Conservation (phyloP, 2,888 invertebrate species). For the Lasioglossum zephyrum region DNA sequence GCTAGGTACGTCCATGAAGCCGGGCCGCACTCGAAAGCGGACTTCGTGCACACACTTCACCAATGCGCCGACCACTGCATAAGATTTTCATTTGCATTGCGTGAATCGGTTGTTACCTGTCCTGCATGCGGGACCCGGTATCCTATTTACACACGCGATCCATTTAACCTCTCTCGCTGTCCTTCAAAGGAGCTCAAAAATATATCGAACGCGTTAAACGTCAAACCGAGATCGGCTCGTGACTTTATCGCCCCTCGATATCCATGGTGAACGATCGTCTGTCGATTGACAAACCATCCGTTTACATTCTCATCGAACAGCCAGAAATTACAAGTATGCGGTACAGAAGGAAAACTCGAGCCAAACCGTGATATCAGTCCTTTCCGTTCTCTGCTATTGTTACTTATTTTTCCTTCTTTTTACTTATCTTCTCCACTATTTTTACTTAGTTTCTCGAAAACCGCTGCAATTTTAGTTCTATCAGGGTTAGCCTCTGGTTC, state of each 20-base stretch:
- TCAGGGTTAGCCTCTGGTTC: background rate
- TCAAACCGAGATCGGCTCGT: conserved; percentile 2
- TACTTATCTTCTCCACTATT: no score
- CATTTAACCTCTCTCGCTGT: conserved; percentile 43
- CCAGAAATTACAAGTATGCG: background rate
- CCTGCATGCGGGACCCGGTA: conserved; percentile 7
- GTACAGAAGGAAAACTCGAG: background rate
- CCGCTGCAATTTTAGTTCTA: background rate
- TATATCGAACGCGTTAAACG: conserved; percentile 2
- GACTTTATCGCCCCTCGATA: conserved; percentile 21
- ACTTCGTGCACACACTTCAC: conserved; percentile 43
- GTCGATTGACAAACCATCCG: background rate
- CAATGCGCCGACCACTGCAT: conserved; percentile 46
- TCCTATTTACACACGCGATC: conserved; percentile 44
- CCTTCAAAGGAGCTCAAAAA: conserved; percentile 31
- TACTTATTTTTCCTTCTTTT: no score
- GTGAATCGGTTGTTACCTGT: conserved; percentile 50
- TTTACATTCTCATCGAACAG: background rate
- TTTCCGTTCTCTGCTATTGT: background rate
- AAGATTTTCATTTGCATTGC: conserved; percentile 69
- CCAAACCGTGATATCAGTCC: background rate
- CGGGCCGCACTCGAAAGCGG: conserved; percentile 35
- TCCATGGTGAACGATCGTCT: background rate
- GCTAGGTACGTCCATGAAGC: conserved; percentile 57
- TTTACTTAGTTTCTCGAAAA: background rate